Percentiles rank a stretch among this genome's conserved stretches.
Conservation (phyloP, 2,113 vertebrate genomes). For the Hippopotamus amphibius region DNA sequence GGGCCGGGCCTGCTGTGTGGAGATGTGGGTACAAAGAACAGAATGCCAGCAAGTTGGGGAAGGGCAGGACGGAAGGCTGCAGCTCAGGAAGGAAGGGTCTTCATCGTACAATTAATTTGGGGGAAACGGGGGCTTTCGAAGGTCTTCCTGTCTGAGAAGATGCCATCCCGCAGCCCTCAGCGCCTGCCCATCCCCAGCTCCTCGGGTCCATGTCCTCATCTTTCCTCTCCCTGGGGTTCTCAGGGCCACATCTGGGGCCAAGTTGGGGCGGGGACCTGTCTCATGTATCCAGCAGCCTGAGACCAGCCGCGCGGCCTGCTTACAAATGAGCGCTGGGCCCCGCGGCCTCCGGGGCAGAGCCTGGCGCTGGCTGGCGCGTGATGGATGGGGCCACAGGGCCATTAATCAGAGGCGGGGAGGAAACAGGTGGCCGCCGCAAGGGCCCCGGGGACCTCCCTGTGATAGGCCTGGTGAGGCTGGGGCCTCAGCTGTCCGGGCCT, state of each 20-base stretch:
- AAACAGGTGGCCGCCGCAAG: conserved; percentile 14
- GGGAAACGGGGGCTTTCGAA: background rate
- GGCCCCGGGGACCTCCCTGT: background rate
- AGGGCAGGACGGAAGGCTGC: background rate
- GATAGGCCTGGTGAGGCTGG: background rate
- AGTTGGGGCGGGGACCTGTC: background rate
- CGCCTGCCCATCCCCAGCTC: too few relatives aligned
- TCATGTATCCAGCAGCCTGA: background rate
- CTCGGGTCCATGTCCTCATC: background rate
- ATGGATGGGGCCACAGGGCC: background rate
- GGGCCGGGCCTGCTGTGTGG: rapidly evolving
- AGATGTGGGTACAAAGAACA: background rate
- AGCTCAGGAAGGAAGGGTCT: background rate
- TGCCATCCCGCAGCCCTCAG: background rate
- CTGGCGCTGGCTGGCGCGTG: background rate
- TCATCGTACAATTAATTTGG: background rate
- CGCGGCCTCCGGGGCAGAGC: conserved; percentile 11
- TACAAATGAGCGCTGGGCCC: conserved; percentile 48
- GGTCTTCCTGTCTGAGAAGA: background rate
- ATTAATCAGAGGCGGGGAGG: conserved; percentile 38
- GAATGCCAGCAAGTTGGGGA: background rate
- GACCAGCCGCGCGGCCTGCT: background rate
- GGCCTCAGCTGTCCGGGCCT: background rate
- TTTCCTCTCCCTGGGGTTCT: background rate
- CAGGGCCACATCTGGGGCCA: background rate